A percentile compares a stretch with the other conserved stretches of the same genome.
Conservation (phyloP, 2,113 vertebrate genomes). For the Oryctolagus cuniculus region mOryCun1.1 NC_091436.1:143169501-143170000, state of each 20-base stretch:
- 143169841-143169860: not conserved
- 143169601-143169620: not conserved
- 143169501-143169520: not conserved
- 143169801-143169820: not conserved
- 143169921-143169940: too few species aligned
- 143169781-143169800: not conserved
- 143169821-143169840: too few species aligned
- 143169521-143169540: not conserved
- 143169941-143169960: not conserved
- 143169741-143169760: not conserved
- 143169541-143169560: not conserved
- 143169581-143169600: not conserved
- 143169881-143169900: not conserved
- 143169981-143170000: not conserved
- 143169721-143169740: not conserved
- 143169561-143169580: not conserved
- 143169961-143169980: accelerated
- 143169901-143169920: not conserved
- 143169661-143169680: not conserved
- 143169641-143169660: not conserved
- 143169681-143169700: not conserved
- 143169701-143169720: conserved; percentile 10
- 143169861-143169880: not conserved
- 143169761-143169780: not conserved
- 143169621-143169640: not conserved